Conservation (phyloP, 2,888 invertebrate species). For the Drosophila pullipes region DNA sequence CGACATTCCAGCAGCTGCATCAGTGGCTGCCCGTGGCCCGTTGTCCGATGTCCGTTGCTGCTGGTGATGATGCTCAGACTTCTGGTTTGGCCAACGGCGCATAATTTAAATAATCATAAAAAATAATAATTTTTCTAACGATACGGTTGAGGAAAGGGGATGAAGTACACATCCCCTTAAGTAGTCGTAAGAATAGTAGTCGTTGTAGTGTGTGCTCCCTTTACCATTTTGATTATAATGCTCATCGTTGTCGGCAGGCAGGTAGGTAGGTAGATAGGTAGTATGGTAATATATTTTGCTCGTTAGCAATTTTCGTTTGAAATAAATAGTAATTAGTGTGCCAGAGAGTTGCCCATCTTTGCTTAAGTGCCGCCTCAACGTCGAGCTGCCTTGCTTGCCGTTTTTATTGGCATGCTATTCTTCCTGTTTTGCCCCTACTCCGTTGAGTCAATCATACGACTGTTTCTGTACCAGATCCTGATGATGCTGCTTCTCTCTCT, state of each 20-base stretch:
- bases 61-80: constrained; percentile 38
- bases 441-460: constrained; percentile 10
- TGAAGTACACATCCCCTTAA: constrained; percentile 24
- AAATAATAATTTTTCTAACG: constrained; percentile 79
- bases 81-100: constrained; percentile 62
- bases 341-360: constrained; percentile 67
- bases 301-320: constrained; percentile 82
- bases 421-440: background rate
- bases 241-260: constrained; percentile 28
- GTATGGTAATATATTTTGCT: constrained; percentile 76
- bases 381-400: constrained; percentile 54
- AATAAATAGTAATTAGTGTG: constrained; percentile 80
- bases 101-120: constrained; percentile 81
- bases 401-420: constrained; percentile 56
- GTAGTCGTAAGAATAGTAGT: constrained; percentile 6
- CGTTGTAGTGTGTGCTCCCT: constrained; percentile 20
- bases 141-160: constrained; percentile 4
- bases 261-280: background rate
- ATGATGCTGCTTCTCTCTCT: background rate
- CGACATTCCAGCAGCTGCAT: constrained; percentile 60
- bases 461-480: constrained; percentile 4
- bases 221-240: constrained; percentile 62
- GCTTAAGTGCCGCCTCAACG: constrained; percentile 43
- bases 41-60: background rate
- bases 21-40: constrained; percentile 1